phyloP scores from a whole-genome alignment of 2,113 vertebrate genomes.

The Tetraodon nigroviridis region DNA sequence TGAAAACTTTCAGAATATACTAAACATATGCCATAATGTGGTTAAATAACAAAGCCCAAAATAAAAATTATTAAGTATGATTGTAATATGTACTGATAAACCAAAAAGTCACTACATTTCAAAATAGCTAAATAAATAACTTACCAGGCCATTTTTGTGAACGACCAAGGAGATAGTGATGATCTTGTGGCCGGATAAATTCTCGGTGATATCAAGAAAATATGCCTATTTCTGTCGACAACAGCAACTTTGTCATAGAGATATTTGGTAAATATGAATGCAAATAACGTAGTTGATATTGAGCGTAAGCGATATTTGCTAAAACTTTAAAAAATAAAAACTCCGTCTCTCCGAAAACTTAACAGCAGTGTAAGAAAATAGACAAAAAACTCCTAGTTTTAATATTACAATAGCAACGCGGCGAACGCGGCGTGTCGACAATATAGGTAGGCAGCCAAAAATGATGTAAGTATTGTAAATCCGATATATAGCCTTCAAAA shows the following conservation, averaged over 20 bases:
- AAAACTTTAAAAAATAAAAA: not conserved
- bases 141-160: slow-evolving; percentile 45
- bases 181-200: not conserved
- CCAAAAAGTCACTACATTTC: not conserved
- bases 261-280: no score
- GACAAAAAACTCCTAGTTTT: no score
- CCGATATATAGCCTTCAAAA: slow-evolving; percentile 3
- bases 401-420: not conserved
- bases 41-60: no score
- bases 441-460: fast-evolving
- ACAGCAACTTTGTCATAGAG: no score
- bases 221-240: not conserved
- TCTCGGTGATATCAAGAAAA: not conserved
- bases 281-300: no score
- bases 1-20: not conserved
- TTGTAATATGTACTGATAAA: no score
- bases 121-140: not conserved
- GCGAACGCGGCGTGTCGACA: no score
- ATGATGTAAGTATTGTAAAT: not conserved
- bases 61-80: no score
- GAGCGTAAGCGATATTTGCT: no score
- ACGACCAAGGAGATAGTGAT: not conserved
- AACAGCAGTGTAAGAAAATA: not conserved
- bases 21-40: no score
- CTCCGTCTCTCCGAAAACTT: not conserved